Percentiles rank a stretch among this genome's conserved stretches.
phyloP scores from a whole-genome alignment of 2,888 invertebrate genomes.

The Ametastegia equiseti region DNA sequence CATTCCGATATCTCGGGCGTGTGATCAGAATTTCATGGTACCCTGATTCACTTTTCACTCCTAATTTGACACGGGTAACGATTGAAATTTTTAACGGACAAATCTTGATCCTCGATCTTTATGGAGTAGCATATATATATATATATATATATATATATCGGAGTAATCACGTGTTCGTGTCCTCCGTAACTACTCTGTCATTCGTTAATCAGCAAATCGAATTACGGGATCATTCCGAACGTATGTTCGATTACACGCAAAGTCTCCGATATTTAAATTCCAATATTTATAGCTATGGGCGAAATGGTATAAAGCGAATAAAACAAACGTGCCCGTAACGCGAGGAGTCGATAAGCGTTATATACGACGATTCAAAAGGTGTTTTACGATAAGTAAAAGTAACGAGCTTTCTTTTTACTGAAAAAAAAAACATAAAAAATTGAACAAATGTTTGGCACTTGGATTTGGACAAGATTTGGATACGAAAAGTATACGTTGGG shows the following conservation, averaged over 20 bases:
- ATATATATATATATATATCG: too few species aligned
- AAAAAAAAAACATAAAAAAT: not conserved
- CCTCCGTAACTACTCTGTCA: not conserved
- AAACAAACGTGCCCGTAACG: too few species aligned
- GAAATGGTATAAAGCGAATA: not conserved
- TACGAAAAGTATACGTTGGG: not conserved
- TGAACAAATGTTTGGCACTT: not conserved
- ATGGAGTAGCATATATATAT: too few species aligned
- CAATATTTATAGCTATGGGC: not conserved
- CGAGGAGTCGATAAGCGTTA: not conserved
- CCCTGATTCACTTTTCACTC: not conserved
- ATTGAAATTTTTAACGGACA: not conserved
- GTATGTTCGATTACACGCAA: not conserved
- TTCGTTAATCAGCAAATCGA: constrained; percentile 6
- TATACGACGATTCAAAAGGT: not conserved
- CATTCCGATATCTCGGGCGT: not conserved
- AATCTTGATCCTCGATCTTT: not conserved
- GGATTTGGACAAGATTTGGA: not conserved
- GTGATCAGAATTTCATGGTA: constrained; percentile 16
- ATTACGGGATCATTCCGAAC: not conserved
- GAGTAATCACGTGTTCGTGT: not conserved
- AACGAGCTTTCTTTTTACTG: not conserved
- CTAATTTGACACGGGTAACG: not conserved
- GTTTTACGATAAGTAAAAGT: not conserved
- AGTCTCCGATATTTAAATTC: not conserved